Conservation (phyloP, 2,113 vertebrate species). For the Ifrita kowaldi region DNA sequence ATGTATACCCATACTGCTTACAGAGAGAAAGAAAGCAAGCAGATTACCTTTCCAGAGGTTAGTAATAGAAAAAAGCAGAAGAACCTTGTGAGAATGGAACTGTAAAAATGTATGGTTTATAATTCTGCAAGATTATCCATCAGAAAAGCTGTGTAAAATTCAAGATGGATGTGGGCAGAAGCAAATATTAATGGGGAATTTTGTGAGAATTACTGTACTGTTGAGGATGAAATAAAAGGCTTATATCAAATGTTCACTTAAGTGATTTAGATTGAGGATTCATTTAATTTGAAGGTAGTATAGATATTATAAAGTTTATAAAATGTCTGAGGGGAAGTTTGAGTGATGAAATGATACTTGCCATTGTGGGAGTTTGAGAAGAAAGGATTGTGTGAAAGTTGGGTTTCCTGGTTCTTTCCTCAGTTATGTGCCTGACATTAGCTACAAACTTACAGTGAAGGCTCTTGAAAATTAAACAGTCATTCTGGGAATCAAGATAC, state of each 20-base stretch:
- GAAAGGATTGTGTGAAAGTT: not conserved
- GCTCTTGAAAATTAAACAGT: not conserved
- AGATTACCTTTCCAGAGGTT: not conserved
- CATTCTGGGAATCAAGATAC: not conserved
- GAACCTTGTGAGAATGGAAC: not conserved
- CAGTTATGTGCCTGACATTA: not conserved
- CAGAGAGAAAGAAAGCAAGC: not conserved
- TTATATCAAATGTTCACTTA: not conserved
- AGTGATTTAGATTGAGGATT: not conserved
- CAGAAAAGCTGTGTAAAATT: not conserved
- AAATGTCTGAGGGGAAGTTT: not conserved
- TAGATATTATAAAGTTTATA: not conserved
- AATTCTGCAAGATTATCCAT: not conserved
- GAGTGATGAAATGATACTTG: not conserved
- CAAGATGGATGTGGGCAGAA: not conserved
- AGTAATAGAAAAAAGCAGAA: not conserved
- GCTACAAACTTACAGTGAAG: not conserved
- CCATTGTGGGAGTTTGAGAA: not conserved
- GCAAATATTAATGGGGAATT: not conserved
- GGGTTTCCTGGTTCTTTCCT: not conserved
- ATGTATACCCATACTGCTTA: not conserved
- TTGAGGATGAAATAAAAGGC: not conserved
- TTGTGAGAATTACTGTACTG: not conserved
- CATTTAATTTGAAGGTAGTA: not conserved
- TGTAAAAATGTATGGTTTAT: not conserved